Percentiles rank a stretch among this genome's conserved stretches.
Evolutionary conservation across 2,797 vertebrate species (phyloP).

Genomic region (Erpetoichthys calabaricus): DNA sequence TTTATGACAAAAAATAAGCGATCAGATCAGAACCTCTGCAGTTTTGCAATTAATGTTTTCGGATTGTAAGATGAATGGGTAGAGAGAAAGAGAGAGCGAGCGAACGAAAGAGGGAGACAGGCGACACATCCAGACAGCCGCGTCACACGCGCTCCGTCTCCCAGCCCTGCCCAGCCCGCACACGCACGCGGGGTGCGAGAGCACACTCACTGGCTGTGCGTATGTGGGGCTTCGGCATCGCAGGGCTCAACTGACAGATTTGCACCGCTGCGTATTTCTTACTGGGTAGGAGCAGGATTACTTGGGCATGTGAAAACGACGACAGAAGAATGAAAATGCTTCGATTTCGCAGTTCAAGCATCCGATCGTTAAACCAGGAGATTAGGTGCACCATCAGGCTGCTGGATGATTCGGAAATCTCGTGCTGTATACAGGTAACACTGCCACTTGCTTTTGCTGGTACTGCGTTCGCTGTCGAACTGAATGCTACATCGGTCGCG

Average conservation of each 20-base stretch:
- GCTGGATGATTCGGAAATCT: slow-evolving; percentile 86
- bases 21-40: no score
- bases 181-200: background rate
- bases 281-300: slow-evolving; percentile 18
- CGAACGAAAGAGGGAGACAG: slow-evolving; percentile 8
- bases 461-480: no score
- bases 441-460: background rate
- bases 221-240: background rate
- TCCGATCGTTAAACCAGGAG: slow-evolving; percentile 79
- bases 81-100: slow-evolving; percentile 1
- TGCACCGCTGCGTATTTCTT: slow-evolving; percentile 15
- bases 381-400: slow-evolving; percentile 81
- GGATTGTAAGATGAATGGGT: background rate
- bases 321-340: slow-evolving; percentile 80
- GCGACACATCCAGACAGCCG: background rate
- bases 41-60: no score
- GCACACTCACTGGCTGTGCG: background rate
- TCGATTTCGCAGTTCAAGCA: slow-evolving; percentile 88
- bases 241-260: slow-evolving; percentile 1
- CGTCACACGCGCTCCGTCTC: background rate
- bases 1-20: background rate
- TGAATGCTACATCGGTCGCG: no score
- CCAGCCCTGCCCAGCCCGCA: background rate
- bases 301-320: slow-evolving; percentile 42
- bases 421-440: slow-evolving; percentile 83